Evolutionary conservation across 2,888 invertebrate genomes (phyloP).

Genomic region (Panopea generosa): DNA sequence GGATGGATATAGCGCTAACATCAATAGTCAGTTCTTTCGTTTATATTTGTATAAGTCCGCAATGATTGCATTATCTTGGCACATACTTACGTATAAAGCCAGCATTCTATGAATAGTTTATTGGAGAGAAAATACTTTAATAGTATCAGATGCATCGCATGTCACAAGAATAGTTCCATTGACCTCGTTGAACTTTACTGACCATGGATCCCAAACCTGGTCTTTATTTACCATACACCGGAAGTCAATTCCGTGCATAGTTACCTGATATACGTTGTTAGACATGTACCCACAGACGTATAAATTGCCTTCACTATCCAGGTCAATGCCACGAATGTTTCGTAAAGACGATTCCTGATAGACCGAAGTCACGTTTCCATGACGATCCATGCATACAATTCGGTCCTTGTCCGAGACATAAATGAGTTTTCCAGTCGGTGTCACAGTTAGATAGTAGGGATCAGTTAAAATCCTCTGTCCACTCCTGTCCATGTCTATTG

Average conservation of each 20-base stretch:
- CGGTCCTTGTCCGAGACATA: conserved; percentile 61
- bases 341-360: conserved; percentile 52
- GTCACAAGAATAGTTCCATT: conserved; percentile 58
- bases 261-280: conserved; percentile 55
- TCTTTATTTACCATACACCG: conserved; percentile 51
- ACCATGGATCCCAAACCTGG: conserved; percentile 62
- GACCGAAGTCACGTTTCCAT: conserved; percentile 60
- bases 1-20: too few species aligned
- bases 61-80: too few species aligned
- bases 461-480: conserved; percentile 54
- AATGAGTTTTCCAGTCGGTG: conserved; percentile 58
- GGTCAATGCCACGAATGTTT: conserved; percentile 56
- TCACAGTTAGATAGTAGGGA: conserved; percentile 60
- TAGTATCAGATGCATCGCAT: conserved; percentile 48
- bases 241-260: conserved; percentile 62
- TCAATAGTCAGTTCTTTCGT: too few species aligned
- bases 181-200: conserved; percentile 51
- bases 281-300: conserved; percentile 66
- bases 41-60: too few species aligned
- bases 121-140: conserved; percentile 57
- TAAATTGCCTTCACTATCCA: conserved; percentile 58
- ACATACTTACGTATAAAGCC: too few species aligned
- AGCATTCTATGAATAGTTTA: conserved; percentile 7
- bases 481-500: conserved; percentile 56
- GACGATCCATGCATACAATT: conserved; percentile 63